phyloP scores from a whole-genome alignment of 37 sponge, comb jelly and placozoan species.

The Cladorhizidae sp. region DNA sequence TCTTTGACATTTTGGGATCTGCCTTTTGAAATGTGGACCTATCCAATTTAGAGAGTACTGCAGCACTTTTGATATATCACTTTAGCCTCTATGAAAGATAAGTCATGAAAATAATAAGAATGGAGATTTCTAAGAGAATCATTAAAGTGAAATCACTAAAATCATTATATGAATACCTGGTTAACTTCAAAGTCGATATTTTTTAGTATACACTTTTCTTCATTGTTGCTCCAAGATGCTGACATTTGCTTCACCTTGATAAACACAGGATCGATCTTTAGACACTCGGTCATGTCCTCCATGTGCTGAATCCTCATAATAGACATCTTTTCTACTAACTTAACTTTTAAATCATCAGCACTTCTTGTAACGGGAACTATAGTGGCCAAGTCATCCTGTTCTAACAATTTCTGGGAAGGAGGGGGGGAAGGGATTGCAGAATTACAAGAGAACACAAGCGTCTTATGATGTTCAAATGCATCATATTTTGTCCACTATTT shows the following conservation, averaged over 20 bases:
- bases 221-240: conserved; percentile 38
- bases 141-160: neutral
- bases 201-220: conserved; percentile 7
- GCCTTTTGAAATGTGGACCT: too few species aligned
- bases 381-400: neutral
- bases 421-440: neutral
- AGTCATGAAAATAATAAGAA: neutral
- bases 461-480: too few species aligned
- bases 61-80: too few species aligned
- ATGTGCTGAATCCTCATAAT: too few species aligned
- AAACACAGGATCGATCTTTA: neutral
- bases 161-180: neutral
- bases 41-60: too few species aligned
- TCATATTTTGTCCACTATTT: too few species aligned
- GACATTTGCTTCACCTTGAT: conserved; percentile 9
- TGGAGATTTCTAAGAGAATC: neutral
- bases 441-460: neutral
- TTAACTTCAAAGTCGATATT: conserved; percentile 41
- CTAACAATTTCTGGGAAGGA: neutral
- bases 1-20: too few species aligned
- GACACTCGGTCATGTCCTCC: neutral
- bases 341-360: too few species aligned
- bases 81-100: too few species aligned
- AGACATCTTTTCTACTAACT: too few species aligned
- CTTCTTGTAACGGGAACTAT: too few species aligned